Evolutionary conservation across 2,797 vertebrate genomes (phyloP).

Genomic region (Pipistrellus nathusii): DNA sequence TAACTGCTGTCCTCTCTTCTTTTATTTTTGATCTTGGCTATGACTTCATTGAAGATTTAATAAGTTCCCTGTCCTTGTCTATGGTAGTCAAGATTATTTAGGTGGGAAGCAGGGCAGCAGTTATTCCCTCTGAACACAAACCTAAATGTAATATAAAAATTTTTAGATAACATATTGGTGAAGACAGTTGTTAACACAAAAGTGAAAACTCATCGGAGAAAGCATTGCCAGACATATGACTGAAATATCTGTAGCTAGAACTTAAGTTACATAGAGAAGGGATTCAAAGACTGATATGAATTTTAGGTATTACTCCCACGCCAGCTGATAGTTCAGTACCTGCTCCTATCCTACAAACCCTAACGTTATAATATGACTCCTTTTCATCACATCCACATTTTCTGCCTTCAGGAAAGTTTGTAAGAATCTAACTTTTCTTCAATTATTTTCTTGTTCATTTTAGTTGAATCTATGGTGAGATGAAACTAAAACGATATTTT

Average conservation of each 20-base stretch:
- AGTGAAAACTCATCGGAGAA: conserved; percentile 15
- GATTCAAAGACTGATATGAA: neutral
- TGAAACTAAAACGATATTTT: conserved; percentile 12
- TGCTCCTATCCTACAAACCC: neutral
- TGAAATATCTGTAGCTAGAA: neutral
- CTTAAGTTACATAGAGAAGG: neutral
- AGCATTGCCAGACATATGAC: neutral
- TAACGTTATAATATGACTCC: neutral
- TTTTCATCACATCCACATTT: neutral
- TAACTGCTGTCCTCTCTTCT: neutral
- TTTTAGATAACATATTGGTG: neutral
- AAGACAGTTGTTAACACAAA: neutral
- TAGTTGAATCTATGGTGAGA: neutral
- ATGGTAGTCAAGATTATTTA: neutral
- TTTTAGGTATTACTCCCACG: neutral
- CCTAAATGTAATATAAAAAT: neutral
- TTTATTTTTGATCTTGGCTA: conserved; percentile 2
- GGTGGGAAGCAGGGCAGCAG: neutral
- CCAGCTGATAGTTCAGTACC: neutral
- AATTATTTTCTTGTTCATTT: neutral
- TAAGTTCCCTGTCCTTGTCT: neutral
- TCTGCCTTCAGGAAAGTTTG: neutral
- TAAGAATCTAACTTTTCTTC: neutral
- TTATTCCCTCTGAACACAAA: neutral
- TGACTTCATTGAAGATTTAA: neutral